Conservation (phyloP, 2,797 vertebrate genomes). For the Lophius americanus region DNA sequence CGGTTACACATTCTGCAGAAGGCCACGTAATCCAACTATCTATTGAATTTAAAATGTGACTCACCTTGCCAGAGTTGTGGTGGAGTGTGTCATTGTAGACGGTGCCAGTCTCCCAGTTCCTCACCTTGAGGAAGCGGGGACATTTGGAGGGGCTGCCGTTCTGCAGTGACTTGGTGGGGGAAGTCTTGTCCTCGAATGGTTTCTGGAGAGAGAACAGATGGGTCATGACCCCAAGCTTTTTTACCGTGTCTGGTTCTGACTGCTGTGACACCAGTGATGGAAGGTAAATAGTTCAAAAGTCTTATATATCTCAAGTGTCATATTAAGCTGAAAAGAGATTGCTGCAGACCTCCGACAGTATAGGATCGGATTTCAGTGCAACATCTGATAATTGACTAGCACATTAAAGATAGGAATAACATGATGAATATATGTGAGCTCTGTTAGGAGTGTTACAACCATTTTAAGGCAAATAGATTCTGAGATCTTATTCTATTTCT, state of each 20-base stretch:
- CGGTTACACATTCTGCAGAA: background rate
- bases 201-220: slow-evolving; percentile 71
- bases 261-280: slow-evolving; percentile 9
- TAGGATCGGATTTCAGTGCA: slow-evolving; percentile 14
- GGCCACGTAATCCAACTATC: background rate
- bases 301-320: no score
- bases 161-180: slow-evolving; percentile 83
- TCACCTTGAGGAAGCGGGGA: slow-evolving; percentile 93
- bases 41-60: background rate
- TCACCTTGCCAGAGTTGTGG: slow-evolving; percentile 87
- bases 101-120: slow-evolving; percentile 92
- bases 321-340: background rate
- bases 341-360: background rate
- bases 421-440: slow-evolving; percentile 6
- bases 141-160: slow-evolving; percentile 95
- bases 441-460: no score
- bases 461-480: slow-evolving; percentile 1
- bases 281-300: background rate
- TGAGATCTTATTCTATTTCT: slow-evolving; percentile 6
- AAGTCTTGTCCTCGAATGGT: slow-evolving; percentile 73
- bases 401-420: background rate
- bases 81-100: slow-evolving; percentile 90
- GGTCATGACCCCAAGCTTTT: slow-evolving; percentile 6
- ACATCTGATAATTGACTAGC: no score
- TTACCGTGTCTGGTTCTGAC: slow-evolving; percentile 15